Conservation (phyloP, 2,797 vertebrate genomes). For the Enteromius trimaculatus region DNA sequence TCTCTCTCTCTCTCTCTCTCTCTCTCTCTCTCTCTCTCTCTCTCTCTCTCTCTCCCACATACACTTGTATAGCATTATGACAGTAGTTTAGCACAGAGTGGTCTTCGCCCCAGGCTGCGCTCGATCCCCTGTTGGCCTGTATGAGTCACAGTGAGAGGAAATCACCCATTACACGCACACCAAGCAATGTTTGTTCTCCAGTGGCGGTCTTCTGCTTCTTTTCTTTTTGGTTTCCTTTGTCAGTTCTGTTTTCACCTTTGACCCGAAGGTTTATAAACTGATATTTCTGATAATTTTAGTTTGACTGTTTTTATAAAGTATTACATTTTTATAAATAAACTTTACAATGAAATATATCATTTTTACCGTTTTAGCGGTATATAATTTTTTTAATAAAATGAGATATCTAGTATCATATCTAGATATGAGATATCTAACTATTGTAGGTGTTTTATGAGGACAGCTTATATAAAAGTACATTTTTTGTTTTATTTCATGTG, state of each 20-base stretch:
- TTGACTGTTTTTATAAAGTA: not conserved
- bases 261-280: not conserved
- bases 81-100: constrained; percentile 37
- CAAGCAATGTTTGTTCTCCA: constrained; percentile 29
- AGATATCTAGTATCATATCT: no score
- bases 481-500: not conserved
- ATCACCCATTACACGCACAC: constrained; percentile 34
- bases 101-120: constrained; percentile 20
- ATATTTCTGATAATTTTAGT: not conserved
- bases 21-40: no score
- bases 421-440: no score
- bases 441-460: not conserved
- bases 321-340: not conserved
- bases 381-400: no score
- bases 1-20: no score
- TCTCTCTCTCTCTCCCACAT: not conserved
- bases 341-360: no score
- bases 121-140: constrained; percentile 13
- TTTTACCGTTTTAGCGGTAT: not conserved
- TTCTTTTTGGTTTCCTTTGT: constrained; percentile 16
- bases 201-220: constrained; percentile 28
- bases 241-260: constrained; percentile 3
- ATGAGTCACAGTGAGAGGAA: constrained; percentile 41
- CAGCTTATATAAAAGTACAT: not conserved
- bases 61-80: not conserved